These are phyloP conservation scores for Drosophila miranda DNA, from an alignment of 1,140 invertebrate species.

Conservation along the genomic window DNA sequence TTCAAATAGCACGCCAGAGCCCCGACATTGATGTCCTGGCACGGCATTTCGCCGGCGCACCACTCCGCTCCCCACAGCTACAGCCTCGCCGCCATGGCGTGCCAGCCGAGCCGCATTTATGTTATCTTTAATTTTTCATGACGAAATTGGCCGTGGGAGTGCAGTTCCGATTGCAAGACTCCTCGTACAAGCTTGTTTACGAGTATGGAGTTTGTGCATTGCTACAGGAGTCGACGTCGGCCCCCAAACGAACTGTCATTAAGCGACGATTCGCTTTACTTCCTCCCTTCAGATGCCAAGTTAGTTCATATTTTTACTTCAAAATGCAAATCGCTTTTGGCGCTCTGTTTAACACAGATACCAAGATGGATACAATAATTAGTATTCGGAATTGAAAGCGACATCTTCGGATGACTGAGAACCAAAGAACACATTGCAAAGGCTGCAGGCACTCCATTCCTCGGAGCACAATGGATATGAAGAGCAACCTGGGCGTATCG, in stretches of 20 bases:
- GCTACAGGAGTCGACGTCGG: slow-evolving; percentile 23
- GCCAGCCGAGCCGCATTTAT: slow-evolving; percentile 69
- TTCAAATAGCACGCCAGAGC: slow-evolving; percentile 76
- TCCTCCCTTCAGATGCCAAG: slow-evolving; percentile 4
- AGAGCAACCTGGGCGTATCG: slow-evolving; percentile 9
- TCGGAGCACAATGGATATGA: neutral
- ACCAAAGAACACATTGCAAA: slow-evolving; percentile 5
- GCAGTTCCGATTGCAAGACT: slow-evolving; percentile 67
- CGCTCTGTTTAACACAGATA: neutral
- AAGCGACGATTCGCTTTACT: slow-evolving; percentile 22
- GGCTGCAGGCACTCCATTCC: neutral
- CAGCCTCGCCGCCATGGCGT: slow-evolving; percentile 34
- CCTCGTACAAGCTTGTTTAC: slow-evolving; percentile 53
- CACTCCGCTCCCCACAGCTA: slow-evolving; percentile 9
- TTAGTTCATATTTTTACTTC: slow-evolving; percentile 3
- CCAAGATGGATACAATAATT: too few relatives aligned
- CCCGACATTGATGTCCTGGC: slow-evolving; percentile 72
- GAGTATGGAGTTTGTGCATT: slow-evolving; percentile 33
- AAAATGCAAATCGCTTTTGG: neutral
- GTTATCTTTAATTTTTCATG: slow-evolving; percentile 78
- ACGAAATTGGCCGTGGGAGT: slow-evolving; percentile 73
- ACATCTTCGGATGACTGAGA: neutral
- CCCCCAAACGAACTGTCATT: slow-evolving; percentile 46
- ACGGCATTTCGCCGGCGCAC: slow-evolving; percentile 53
- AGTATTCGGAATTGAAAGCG: too few relatives aligned